Evolutionary conservation across 2,797 vertebrate genomes (phyloP), one percentile per base, ranked within the genome.

Genomic region (Lutjanus campechanus): DNA sequence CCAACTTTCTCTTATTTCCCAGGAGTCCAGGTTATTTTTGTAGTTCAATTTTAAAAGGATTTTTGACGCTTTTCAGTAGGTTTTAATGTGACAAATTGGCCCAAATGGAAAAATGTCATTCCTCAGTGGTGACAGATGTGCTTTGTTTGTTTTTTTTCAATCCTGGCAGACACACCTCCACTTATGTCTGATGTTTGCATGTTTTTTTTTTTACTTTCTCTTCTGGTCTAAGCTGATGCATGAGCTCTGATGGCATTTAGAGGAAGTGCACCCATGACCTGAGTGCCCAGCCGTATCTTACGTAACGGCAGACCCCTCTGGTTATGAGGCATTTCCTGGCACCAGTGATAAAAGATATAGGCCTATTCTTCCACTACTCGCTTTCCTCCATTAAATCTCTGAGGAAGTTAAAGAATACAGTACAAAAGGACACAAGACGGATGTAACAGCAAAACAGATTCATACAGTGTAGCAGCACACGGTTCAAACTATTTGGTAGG

Each of bases 271-370:
- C 5, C 59, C 41, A 9, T 77, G 79, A 85, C 88, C 86, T 76
- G 16, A 29, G 60, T 62, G 69, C 64, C 60, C 36, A 74, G 62
- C 79, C 40, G 19, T 10, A 62, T 62, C 70, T 93, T 91, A 90
- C 62, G 67, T 86, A 91, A 93, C 25, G 0, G 25, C 72, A 85
- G 82, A 82, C 63, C 81, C 88, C 87, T 85, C 73, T 73, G 86
- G 90, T 71, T 69, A 77, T 53, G 64, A 82, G 79, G 82, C 86
- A 82, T 90, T 91, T 90, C 88, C 87, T 77, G 77, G 82, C 79
- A 86, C 62, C 53, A 59, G 54, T 73, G 73, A 87, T 92, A 66
- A 85, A 88, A 89, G 79, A 87, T 91, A 77, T 85, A 90, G 85
- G 85, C 60, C 54, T 86, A 62, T 84, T 89, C 89, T 87, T 83